Evolutionary conservation across 92 coral and sea anemone genomes (phyloP), one percentile per base, ranked within the genome.

Genomic region (Anthopleura xanthogrammica): DNA sequence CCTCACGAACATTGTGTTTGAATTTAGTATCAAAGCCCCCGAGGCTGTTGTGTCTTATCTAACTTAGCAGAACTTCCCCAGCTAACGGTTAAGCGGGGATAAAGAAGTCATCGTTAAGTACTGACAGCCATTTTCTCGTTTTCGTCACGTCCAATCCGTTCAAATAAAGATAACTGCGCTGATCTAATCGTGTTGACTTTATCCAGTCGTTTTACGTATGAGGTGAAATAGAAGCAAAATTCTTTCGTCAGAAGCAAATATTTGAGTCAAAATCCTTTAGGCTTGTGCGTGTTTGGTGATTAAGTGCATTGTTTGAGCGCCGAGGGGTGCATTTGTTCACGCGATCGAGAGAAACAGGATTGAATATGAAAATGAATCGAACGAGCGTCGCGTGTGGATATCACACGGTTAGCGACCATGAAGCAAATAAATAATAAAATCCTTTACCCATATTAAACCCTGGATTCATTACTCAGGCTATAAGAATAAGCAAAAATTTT

Each of bases 91-190:
- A 81, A 80, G 77, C 84, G 54, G 0, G 77, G 84, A 81, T 81
- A 60, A 81, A 68, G 77, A 65, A 62, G 24, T 43, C 52, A n/a
- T 36, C 17, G 52, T 17, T 48, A 24, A 29, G 42, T 36, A 65
- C n/a, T 65, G 75, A 64, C 83, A 62, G 74, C 55, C 52, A 40
- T 40, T 71, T 24, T 41, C 75, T 65, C 41, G 83, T 80, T 50
- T 22, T 46, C 24, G 84, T 81, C 84, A 81, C 84, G 66, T 13
- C 68, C 29, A 66, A 50, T 52, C 50, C 77, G 62, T 23, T 16
- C 77, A 42, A 70, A 81, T 81, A 81, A 81, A 81, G 84, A 81
- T 81, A 81, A 68, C 72, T 29, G 50, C 24, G 74, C 48, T 70
- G 74, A 64, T 46, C 43, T 81, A 57, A 58, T 81, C 77, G 62